A percentile compares a stretch with the other conserved stretches of the same genome.
Conservation (phyloP, 2,113 vertebrate species). For the Serinus canaria region DNA sequence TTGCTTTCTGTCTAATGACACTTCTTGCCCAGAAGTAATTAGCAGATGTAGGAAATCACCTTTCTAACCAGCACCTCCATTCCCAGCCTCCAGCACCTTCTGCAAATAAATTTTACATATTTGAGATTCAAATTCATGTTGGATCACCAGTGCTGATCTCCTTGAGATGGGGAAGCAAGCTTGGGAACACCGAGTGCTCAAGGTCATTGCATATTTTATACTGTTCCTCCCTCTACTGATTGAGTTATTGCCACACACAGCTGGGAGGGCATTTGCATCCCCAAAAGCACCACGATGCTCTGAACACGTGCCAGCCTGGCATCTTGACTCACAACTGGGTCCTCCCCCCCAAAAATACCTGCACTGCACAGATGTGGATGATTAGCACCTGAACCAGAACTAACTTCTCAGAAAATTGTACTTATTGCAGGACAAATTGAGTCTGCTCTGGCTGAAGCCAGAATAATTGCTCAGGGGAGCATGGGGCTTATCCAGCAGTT, state of each 20-base stretch:
- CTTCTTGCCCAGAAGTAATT: neutral
- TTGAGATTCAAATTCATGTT: neutral
- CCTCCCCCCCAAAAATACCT: neutral
- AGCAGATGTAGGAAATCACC: neutral
- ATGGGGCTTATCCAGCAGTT: conserved; percentile 40
- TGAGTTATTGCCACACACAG: neutral
- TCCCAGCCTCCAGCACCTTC: neutral
- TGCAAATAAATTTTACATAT: neutral
- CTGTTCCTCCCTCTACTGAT: fast-evolving
- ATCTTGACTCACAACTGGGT: neutral
- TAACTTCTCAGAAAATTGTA: conserved; percentile 29
- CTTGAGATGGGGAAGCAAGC: neutral
- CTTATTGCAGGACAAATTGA: conserved; percentile 48
- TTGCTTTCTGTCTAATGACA: neutral
- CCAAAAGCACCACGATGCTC: fast-evolving
- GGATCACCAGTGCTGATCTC: neutral
- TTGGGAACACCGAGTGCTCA: neutral
- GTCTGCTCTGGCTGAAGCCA: conserved; percentile 20
- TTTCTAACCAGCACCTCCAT: neutral
- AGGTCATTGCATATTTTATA: neutral
- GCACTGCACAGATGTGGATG: neutral
- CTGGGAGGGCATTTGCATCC: neutral
- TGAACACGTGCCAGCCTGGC: fast-evolving
- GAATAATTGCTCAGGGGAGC: conserved; percentile 54
- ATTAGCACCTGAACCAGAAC: conserved; percentile 20